These are phyloP conservation scores for Drosophila ustulata DNA, from an alignment of 2,888 invertebrate genomes.

Conservation along the genomic window DNA sequence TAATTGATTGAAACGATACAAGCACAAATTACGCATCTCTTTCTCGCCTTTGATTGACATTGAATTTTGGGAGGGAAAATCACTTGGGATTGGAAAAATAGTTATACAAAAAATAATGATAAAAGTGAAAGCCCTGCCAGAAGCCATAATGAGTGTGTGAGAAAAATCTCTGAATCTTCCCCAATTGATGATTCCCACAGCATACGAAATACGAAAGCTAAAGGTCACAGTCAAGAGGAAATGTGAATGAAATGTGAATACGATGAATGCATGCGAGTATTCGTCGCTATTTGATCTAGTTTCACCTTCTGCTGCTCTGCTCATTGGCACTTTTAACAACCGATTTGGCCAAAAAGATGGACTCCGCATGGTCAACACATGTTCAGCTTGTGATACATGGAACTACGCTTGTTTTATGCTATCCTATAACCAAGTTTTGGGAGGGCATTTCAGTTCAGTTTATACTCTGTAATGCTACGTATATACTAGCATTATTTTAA, in stretches of 20 bases:
- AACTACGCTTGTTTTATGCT: neutral
- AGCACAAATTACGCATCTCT: constrained; percentile 2
- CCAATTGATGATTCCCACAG: constrained; percentile 41
- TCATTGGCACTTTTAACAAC: neutral
- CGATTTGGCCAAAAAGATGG: neutral
- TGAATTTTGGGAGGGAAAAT: constrained; percentile 25
- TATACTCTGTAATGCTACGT: neutral
- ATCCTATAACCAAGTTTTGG: neutral
- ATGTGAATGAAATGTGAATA: constrained; percentile 34
- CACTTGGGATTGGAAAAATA: neutral
- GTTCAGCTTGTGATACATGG: neutral
- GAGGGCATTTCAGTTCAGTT: neutral
- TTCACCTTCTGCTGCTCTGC: neutral
- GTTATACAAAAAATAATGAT: neutral
- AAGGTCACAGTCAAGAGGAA: constrained; percentile 5
- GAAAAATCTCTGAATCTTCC: constrained; percentile 21
- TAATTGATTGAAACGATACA: constrained; percentile 44
- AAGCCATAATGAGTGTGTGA: constrained; percentile 44
- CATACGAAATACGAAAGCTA: neutral
- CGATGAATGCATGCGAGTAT: neutral
- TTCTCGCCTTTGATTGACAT: constrained; percentile 39
- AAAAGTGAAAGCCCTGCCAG: constrained; percentile 47
- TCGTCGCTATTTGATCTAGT: constrained; percentile 5
- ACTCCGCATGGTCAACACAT: neutral
- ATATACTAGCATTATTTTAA: neutral